These are phyloP conservation scores for Epizoanthus stellaris DNA, from an alignment of 92 coral and sea anemone genomes.

Conservation along the genomic window DNA sequence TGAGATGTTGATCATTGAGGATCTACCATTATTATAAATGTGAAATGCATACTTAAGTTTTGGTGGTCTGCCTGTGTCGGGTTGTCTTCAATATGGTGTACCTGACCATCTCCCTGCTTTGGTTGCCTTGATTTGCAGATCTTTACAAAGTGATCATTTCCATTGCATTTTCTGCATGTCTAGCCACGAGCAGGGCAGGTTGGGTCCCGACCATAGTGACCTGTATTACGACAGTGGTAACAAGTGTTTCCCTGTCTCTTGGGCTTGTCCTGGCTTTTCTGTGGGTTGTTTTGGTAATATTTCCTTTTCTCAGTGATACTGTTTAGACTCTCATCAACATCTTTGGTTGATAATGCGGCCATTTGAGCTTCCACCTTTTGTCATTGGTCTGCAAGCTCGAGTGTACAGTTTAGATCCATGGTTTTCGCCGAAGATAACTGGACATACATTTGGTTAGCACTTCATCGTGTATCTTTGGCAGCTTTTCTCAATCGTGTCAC, in stretches of 20 bases:
- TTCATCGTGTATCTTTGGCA: conserved; percentile 35
- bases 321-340: conserved; percentile 6
- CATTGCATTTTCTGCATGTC: conserved; percentile 54
- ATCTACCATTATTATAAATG: conserved; percentile 10
- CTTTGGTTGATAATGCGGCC: conserved; percentile 43
- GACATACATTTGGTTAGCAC: conserved; percentile 43
- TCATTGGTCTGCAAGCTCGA: conserved; percentile 60
- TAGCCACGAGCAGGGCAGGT: conserved; percentile 63
- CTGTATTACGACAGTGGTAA: conserved; percentile 58
- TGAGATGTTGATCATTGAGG: conserved; percentile 25
- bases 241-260: conserved; percentile 29
- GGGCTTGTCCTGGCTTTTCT: conserved; percentile 2
- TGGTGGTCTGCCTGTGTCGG: conserved; percentile 26
- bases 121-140: conserved; percentile 49
- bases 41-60: conserved; percentile 54
- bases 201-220: conserved; percentile 50
- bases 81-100: conserved; percentile 6
- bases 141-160: conserved; percentile 50
- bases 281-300: neutral
- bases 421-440: conserved; percentile 36
- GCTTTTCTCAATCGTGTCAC: conserved; percentile 30
- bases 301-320: neutral
- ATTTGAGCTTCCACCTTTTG: conserved; percentile 59
- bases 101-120: conserved; percentile 5
- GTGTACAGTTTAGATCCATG: conserved; percentile 36